phyloP scores from a whole-genome alignment of 1,140 invertebrate species.

The Eumeta japonica region DNA sequence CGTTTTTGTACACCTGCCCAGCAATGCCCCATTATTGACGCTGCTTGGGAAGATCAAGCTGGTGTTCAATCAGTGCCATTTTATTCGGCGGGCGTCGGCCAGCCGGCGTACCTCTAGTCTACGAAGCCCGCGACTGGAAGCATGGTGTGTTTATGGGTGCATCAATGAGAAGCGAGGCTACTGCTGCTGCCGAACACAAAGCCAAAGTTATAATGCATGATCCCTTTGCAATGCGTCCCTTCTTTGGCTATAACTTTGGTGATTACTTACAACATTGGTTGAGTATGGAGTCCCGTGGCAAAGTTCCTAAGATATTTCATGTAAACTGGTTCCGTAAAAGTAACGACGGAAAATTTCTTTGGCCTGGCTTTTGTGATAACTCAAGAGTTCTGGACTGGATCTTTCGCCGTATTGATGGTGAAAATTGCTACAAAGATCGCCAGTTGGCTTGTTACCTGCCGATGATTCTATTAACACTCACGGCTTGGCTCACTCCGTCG shows the following conservation, averaged over 20 bases:
- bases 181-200: slow-evolving; percentile 96
- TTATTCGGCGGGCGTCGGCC: slow-evolving; percentile 95
- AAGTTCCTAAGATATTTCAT: slow-evolving; percentile 91
- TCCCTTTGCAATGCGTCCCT: slow-evolving; percentile 98
- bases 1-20: slow-evolving; percentile 92
- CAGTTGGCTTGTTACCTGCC: slow-evolving; percentile 75
- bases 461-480: slow-evolving; percentile 67
- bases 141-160: slow-evolving; percentile 97
- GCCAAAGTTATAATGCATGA: slow-evolving; percentile 96
- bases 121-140: slow-evolving; percentile 89
- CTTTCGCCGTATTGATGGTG: slow-evolving; percentile 75
- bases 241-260: slow-evolving; percentile 99
- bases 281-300: slow-evolving; percentile 68
- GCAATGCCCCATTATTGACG: slow-evolving; percentile 95
- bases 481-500: no score
- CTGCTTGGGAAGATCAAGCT: slow-evolving; percentile 77
- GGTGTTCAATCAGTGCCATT: slow-evolving; percentile 98
- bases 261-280: slow-evolving; percentile 95
- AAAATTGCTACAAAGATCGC: slow-evolving; percentile 68
- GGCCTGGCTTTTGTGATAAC: slow-evolving; percentile 98
- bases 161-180: slow-evolving; percentile 93
- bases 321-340: slow-evolving; percentile 98
- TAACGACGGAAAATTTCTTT: slow-evolving; percentile 81
- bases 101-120: slow-evolving; percentile 89
- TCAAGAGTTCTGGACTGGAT: slow-evolving; percentile 96